These are phyloP conservation scores for Cetonia aurata DNA, from an alignment of 2,888 invertebrate genomes.

Conservation along the genomic window DNA sequence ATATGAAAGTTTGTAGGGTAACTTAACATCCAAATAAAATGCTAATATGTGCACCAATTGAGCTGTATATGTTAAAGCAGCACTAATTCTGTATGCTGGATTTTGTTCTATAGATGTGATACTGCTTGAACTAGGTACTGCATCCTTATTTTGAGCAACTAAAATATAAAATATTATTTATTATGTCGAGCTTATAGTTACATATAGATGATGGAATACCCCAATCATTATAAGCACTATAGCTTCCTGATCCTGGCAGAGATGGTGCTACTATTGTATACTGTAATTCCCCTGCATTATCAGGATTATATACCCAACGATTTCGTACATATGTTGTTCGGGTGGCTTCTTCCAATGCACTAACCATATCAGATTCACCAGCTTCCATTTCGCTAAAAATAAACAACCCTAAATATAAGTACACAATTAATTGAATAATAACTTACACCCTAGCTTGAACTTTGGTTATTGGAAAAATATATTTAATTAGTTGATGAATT, in stretches of 20 bases:
- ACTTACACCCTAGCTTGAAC: slow-evolving; percentile 69
- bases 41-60: slow-evolving; percentile 87
- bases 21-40: slow-evolving; percentile 83
- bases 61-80: slow-evolving; percentile 87
- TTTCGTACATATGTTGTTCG: slow-evolving; percentile 85
- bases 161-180: slow-evolving; percentile 50
- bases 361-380: slow-evolving; percentile 60
- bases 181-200: background rate
- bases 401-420: slow-evolving; percentile 22
- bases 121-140: slow-evolving; percentile 67
- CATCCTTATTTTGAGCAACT: slow-evolving; percentile 72
- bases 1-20: slow-evolving; percentile 81
- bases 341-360: slow-evolving; percentile 75
- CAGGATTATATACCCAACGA: slow-evolving; percentile 80
- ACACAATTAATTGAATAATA: slow-evolving; percentile 21
- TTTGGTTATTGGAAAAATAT: slow-evolving; percentile 77
- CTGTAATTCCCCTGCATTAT: slow-evolving; percentile 77
- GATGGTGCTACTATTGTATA: slow-evolving; percentile 87
- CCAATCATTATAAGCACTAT: slow-evolving; percentile 83
- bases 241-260: slow-evolving; percentile 86
- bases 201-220: slow-evolving; percentile 67
- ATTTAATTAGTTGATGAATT: slow-evolving; percentile 74
- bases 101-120: slow-evolving; percentile 73
- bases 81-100: slow-evolving; percentile 80
- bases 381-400: slow-evolving; percentile 57